phyloP scores from a whole-genome alignment of 1,140 invertebrate genomes.

The Mamestra configurata region DNA sequence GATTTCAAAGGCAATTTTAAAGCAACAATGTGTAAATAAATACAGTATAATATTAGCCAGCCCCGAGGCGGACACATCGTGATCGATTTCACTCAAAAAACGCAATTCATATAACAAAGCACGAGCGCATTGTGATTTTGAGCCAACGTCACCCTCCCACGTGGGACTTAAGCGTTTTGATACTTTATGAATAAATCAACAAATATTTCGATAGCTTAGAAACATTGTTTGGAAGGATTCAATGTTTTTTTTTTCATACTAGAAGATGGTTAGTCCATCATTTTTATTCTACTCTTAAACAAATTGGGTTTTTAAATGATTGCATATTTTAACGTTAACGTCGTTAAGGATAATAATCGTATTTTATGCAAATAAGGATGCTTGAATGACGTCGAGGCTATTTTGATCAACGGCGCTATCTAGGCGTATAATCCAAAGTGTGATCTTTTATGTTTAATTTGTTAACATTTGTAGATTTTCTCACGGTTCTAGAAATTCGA shows the following conservation, averaged over 20 bases:
- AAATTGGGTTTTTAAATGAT: too few relatives aligned
- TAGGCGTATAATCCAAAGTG: not conserved
- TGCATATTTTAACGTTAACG: too few relatives aligned
- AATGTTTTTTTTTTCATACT: too few relatives aligned
- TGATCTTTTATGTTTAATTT: slow-evolving; percentile 6
- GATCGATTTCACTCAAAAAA: slow-evolving; percentile 86
- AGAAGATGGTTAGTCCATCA: too few relatives aligned
- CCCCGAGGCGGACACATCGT: slow-evolving; percentile 70
- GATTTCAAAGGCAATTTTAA: slow-evolving; percentile 59
- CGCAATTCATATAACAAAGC: slow-evolving; percentile 83
- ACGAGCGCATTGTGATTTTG: slow-evolving; percentile 77
- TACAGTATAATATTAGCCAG: slow-evolving; percentile 71
- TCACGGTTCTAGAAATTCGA: slow-evolving; percentile 23
- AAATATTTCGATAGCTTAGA: not conserved
- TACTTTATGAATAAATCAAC: slow-evolving; percentile 59
- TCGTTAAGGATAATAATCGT: too few relatives aligned
- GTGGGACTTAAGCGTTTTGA: slow-evolving; percentile 65
- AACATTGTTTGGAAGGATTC: not conserved
- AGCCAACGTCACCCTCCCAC: slow-evolving; percentile 63
- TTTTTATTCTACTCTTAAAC: too few relatives aligned
- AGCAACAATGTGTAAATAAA: slow-evolving; percentile 81
- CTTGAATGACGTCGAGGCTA: not conserved
- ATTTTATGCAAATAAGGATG: too few relatives aligned
- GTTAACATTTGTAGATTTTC: not conserved
- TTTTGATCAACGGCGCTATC: not conserved